Evolutionary conservation across 2,888 invertebrate species (phyloP).

Genomic region (Aphelenchoides bicaudatus): DNA sequence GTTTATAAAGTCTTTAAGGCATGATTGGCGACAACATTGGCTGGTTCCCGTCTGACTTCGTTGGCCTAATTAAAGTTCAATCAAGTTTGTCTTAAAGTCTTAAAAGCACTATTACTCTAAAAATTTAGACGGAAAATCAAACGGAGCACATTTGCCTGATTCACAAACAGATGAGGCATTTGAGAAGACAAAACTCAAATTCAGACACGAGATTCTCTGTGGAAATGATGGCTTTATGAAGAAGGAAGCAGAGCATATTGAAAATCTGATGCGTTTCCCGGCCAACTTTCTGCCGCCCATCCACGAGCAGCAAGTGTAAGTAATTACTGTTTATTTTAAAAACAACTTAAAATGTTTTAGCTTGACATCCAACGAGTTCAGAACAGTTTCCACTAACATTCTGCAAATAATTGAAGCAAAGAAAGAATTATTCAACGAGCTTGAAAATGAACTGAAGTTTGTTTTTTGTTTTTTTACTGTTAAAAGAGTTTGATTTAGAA

Average conservation of each 20-base stretch:
- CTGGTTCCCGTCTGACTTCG: constrained; percentile 54
- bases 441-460: constrained; percentile 22
- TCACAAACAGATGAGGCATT: constrained; percentile 8
- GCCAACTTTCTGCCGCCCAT: constrained; percentile 33
- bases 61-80: constrained; percentile 29
- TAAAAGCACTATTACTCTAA: neutral
- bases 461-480: constrained; percentile 1
- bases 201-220: constrained; percentile 6
- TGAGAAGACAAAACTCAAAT: constrained; percentile 7
- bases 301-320: constrained; percentile 21
- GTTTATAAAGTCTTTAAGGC: no score
- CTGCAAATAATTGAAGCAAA: constrained; percentile 28
- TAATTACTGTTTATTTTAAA: neutral
- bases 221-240: constrained; percentile 21
- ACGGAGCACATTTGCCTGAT: constrained; percentile 15
- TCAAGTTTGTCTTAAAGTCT: constrained; percentile 14
- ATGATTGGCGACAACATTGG: constrained; percentile 49
- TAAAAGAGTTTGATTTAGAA: constrained; percentile 36
- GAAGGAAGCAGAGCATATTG: constrained; percentile 38
- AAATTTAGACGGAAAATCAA: constrained; percentile 10
- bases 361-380: constrained; percentile 67
- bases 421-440: constrained; percentile 21
- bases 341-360: constrained; percentile 1
- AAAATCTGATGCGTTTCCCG: constrained; percentile 32
- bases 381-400: constrained; percentile 20